Percentiles rank a stretch among this genome's conserved stretches.
Evolutionary conservation across 2,797 vertebrate genomes (phyloP).

Genomic region (Ispidina picta): DNA sequence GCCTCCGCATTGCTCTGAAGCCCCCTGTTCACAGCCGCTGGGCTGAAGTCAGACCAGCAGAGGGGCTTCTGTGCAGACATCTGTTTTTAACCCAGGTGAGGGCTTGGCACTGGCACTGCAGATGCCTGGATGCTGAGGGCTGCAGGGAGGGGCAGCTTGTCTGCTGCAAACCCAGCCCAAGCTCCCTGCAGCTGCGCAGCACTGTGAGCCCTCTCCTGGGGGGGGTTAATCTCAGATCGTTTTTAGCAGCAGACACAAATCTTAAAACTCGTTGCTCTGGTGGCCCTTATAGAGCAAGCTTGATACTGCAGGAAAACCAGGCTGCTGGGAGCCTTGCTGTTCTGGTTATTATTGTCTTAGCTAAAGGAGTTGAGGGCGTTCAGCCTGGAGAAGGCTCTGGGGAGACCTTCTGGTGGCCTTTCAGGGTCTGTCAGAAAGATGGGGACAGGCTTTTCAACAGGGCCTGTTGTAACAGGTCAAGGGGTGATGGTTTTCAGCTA

Average conservation of each 20-base stretch:
- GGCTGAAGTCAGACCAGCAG: not conserved
- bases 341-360: not conserved
- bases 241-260: slow-evolving; percentile 36
- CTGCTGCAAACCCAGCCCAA: not conserved
- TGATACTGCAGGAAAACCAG: slow-evolving; percentile 9
- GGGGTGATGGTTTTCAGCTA: not conserved
- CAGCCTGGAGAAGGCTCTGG: not conserved
- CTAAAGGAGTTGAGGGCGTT: not conserved
- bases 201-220: not conserved
- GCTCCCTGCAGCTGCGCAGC: not conserved
- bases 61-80: not conserved
- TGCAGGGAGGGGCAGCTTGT: not conserved
- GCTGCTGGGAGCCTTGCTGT: not conserved
- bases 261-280: slow-evolving; percentile 41
- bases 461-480: not conserved
- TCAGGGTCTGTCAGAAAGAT: not conserved
- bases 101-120: not conserved
- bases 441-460: not conserved
- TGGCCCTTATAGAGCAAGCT: slow-evolving; percentile 35
- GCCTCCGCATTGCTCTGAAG: not conserved
- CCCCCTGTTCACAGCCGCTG: not conserved
- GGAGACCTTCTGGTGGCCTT: not conserved
- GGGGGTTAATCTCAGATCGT: slow-evolving; percentile 52
- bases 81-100: not conserved
- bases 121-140: not conserved